Base-by-base conservation (phyloP, 2,113 vertebrate species). In the Xiphophorus hellerii region DNA sequence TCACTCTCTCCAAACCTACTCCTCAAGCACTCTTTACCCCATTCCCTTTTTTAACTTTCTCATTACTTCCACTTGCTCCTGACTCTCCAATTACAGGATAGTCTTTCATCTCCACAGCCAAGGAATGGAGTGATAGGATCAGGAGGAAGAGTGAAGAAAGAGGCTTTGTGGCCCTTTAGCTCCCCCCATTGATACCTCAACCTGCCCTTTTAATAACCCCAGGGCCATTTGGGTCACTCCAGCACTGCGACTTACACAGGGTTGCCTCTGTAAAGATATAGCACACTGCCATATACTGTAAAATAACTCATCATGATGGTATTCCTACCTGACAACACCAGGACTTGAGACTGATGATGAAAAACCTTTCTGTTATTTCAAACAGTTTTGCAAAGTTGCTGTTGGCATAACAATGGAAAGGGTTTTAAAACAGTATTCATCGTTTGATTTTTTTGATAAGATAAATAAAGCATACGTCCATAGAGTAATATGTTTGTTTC, bases 81-180 rank as follows among this genome's bases (percentile, higher is more conserved):
- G 84, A 90, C 82, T 90, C 90, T 92, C 90, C 90, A 91, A 92
- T 95, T 93, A 94, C 92, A 92, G 88, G 83, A 74, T 80, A 83
- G 86, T 88, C 94, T 94, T 95, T 95, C 93, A 95, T 94, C 93
- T 92, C 87, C 80, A 82, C 4, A 22, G 90, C 91, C 92, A 93
- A 92, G 92, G 90, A 94, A 94, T 94, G 87, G 88, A 91, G 89
- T 87, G 94, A 95, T 94, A 93, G 90, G 91, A 94, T 95, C 93
- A 87, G 92, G 88, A 93, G 84, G 90, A 93, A 89, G 81, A 90
- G 91, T 89, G 88, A 94, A 94, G 92, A 95, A 94, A 92, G 93
- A 88, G 83, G 80, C 90, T 93, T 93, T 94, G 92, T 94, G 86
- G 89, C 87, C 83, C 84, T 77, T 86, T 86, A 77, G 66, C 71